Percentiles rank a stretch among this genome's conserved stretches.
These are phyloP conservation scores for Gymnarchus niloticus DNA, from an alignment of 2,113 vertebrate genomes.

Conservation along the genomic window DNA sequence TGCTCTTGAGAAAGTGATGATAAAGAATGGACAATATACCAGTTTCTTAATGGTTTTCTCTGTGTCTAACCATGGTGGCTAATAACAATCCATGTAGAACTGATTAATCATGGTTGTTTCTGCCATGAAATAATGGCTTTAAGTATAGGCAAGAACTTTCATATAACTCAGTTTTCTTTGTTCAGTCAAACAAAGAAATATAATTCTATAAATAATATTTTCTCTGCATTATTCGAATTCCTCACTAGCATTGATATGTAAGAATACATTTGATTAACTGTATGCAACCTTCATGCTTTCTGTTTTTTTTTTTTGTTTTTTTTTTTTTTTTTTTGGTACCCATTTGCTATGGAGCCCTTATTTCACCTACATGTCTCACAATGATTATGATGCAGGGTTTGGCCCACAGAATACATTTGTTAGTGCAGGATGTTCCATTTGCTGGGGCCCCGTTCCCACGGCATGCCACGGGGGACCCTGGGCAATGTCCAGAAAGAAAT, in stretches of 20 bases:
- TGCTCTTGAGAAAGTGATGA: neutral
- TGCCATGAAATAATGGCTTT: neutral
- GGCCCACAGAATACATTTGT: slow-evolving; percentile 47
- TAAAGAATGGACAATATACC: neutral
- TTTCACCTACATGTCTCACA: slow-evolving; percentile 14
- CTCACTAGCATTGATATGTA: neutral
- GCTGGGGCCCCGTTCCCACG: slow-evolving; percentile 32
- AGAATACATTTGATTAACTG: neutral
- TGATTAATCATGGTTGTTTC: neutral
- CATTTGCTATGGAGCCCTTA: neutral
- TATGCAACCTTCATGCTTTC: neutral
- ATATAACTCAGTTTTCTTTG: neutral
- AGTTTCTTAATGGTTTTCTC: neutral
- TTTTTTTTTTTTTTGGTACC: neutral
- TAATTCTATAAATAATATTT: neutral
- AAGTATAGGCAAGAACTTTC: neutral
- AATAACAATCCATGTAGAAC: neutral
- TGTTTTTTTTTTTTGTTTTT: neutral
- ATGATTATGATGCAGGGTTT: slow-evolving; percentile 42
- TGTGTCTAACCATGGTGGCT: neutral
- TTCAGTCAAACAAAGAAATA: neutral
- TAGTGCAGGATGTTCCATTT: slow-evolving; percentile 44
- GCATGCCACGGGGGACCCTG: slow-evolving; percentile 4
- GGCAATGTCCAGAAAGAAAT: slow-evolving; percentile 9
- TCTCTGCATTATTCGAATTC: neutral